Conservation (phyloP, 2,113 vertebrate species). For the Ciconia stormi region DNA sequence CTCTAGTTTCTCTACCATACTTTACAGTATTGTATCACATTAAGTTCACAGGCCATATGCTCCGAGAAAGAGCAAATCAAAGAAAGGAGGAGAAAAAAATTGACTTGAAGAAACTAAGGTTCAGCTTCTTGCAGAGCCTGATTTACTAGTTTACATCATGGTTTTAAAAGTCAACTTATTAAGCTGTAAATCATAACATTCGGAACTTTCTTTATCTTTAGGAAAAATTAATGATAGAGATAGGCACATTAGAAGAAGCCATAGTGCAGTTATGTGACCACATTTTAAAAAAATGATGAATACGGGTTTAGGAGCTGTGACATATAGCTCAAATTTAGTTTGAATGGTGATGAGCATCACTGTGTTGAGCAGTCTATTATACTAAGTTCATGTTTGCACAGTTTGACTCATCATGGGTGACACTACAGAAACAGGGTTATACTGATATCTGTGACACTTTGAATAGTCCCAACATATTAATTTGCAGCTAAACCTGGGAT, state of each 20-base stretch:
- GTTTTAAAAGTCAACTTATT: conserved; percentile 51
- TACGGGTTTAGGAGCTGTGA: background rate
- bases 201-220: conserved; percentile 5
- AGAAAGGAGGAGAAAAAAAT: background rate
- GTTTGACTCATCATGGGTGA: conserved; percentile 21
- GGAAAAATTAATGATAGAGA: conserved; percentile 50
- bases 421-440: background rate
- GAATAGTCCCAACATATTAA: conserved; percentile 11
- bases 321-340: conserved; percentile 24
- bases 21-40: background rate
- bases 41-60: conserved; percentile 45
- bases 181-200: conserved; percentile 48
- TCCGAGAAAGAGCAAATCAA: conserved; percentile 30
- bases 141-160: conserved; percentile 54
- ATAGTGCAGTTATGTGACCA: background rate
- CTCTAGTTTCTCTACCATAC: background rate
- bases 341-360: conserved; percentile 27
- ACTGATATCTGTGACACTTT: background rate
- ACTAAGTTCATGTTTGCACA: background rate
- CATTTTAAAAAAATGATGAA: background rate
- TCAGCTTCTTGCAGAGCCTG: conserved; percentile 36
- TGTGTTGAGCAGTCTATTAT: background rate
- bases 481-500: background rate
- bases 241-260: conserved; percentile 28
- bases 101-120: conserved; percentile 10